Base-by-base conservation (phyloP, 1,140 invertebrate species). In the Zaprionus tsacasi region DNA sequence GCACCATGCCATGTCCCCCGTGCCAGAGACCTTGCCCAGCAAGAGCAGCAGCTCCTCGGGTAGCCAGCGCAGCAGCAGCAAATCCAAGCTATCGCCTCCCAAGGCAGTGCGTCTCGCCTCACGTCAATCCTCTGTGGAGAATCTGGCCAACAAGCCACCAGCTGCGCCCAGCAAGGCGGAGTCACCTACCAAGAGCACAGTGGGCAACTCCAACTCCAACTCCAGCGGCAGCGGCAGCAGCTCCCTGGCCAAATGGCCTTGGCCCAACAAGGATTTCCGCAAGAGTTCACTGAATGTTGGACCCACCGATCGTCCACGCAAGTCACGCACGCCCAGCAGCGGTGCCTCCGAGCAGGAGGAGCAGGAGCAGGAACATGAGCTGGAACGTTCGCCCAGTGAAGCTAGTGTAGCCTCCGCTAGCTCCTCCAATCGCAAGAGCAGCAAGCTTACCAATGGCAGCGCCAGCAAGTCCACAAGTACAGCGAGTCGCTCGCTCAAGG, bases 271-370 rank as follows among this genome's bases (percentile, higher is more conserved):
- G 92, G 96, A 96, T 86, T 96, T 96, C 81, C 93, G 96, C 11
- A 96, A 97, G 90, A 96, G 96, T 0, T 94, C 95, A 0, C 91
- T 96, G 8, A 97, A 96, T 87, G 96, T 96, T 94, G 95, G 94
- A 65, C 93, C 91, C 38, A 93, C 94, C 0, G 93, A 93, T 17
- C 88, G 92, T 36, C 82, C 92, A 0, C 93, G 93, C 17, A 91
- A 92, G 54, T 91, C 86, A 0, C 77, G 91, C 27, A 91, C 91
- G 13, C 87, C 92, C 10, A 92, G 88, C 57, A 92, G 91, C 13
- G 89, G 88, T 0, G 91, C 79, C 0, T 50, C 17, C 11, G 93
- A 91, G 43, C 40, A 21, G 45, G 1, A 21, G 21, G 21, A 48
- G 45, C 17, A 50, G 45, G 63, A 6, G 13, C 59, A 1, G 2